Percentiles rank a stretch among this genome's conserved stretches.
These are phyloP conservation scores for Dolichallabes microphthalmus DNA, from an alignment of 2,113 vertebrate genomes.

Conservation along the genomic window DNA sequence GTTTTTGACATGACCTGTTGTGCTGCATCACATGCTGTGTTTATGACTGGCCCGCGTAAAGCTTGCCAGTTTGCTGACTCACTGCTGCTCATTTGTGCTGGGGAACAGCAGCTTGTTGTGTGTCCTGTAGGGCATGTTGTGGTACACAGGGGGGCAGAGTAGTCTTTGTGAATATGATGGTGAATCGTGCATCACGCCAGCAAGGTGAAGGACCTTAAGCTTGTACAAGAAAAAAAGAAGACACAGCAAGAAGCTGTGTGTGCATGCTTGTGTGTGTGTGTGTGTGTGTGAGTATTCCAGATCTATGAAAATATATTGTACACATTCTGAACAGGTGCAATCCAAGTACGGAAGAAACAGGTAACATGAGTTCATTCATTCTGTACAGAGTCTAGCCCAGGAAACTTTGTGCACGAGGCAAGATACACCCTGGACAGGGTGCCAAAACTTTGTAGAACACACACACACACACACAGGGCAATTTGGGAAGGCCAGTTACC, in stretches of 20 bases:
- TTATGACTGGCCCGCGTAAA: neutral
- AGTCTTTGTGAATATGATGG: conserved; percentile 24
- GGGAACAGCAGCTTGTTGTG: conserved; percentile 12
- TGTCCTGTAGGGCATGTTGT: conserved; percentile 16
- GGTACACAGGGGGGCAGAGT: conserved; percentile 18
- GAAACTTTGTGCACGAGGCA: too few species aligned
- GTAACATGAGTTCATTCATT: too few species aligned
- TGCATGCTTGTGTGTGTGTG: neutral
- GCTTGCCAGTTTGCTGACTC: conserved; percentile 35
- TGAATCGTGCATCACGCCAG: neutral
- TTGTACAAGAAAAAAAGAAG: neutral
- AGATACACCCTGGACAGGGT: too few species aligned
- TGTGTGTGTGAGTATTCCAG: neutral
- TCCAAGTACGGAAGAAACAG: neutral
- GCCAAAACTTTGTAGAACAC: too few species aligned
- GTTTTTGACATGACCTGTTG: conserved; percentile 13
- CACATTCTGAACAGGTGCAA: neutral
- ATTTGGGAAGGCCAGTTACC: too few species aligned
- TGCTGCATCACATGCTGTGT: neutral
- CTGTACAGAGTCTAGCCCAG: too few species aligned
- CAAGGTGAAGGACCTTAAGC: conserved; percentile 34
- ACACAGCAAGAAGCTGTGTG: neutral
- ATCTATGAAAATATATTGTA: neutral
- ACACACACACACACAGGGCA: too few species aligned
- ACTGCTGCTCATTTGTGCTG: conserved; percentile 37